These are phyloP conservation scores for Calliopum simillimum DNA, from an alignment of 2,888 invertebrate genomes.

Conservation along the genomic window DNA sequence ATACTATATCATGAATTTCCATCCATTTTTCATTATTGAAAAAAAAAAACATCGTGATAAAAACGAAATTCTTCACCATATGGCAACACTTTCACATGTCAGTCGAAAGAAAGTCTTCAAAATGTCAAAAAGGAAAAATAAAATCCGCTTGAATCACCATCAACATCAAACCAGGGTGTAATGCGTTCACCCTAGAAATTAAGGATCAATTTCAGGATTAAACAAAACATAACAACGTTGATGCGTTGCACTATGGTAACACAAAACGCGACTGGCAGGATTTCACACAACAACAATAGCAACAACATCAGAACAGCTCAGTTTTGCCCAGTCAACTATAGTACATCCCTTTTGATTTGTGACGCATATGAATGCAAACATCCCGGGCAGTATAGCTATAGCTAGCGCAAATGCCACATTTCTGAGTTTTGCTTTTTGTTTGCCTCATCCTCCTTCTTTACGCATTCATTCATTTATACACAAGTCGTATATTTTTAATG, in stretches of 20 bases:
- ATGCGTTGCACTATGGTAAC: not conserved
- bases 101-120: too few species aligned
- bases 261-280: not conserved
- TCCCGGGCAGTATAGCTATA: not conserved
- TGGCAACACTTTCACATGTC: too few species aligned
- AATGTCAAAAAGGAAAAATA: too few species aligned
- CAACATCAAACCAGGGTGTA: not conserved
- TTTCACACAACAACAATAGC: not conserved
- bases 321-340: not conserved
- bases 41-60: too few species aligned
- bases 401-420: not conserved
- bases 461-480: not conserved
- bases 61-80: too few species aligned
- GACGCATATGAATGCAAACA: not conserved
- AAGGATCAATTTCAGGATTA: slow-evolving; percentile 31
- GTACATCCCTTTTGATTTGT: slow-evolving; percentile 26
- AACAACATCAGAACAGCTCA: too few species aligned
- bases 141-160: too few species aligned
- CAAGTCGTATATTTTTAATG: slow-evolving; percentile 15
- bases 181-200: slow-evolving; percentile 18
- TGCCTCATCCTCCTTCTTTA: not conserved
- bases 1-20: too few species aligned
- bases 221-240: not conserved
- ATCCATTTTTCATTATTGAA: too few species aligned
- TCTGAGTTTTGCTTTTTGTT: not conserved